A percentile compares a stretch with the other conserved stretches of the same genome.
phyloP scores from a whole-genome alignment of 2,888 invertebrate genomes.

The Drosophila helvetica region DNA sequence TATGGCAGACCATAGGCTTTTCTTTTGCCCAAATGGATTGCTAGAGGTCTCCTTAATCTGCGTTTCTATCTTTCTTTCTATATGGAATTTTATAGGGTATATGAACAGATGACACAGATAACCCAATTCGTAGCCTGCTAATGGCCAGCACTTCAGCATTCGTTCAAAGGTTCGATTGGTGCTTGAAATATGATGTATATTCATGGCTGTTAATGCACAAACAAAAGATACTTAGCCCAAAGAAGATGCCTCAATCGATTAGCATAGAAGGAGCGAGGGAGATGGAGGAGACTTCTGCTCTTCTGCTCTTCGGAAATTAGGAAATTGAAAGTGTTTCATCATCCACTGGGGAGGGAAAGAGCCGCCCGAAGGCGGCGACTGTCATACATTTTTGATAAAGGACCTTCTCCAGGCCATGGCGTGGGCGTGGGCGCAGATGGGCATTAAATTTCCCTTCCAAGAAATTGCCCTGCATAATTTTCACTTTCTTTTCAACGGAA shows the following conservation, averaged over 20 bases:
- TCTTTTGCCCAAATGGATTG: no score
- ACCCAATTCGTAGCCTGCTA: constrained; percentile 54
- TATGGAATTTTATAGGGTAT: neutral
- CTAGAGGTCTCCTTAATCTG: no score
- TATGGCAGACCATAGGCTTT: no score
- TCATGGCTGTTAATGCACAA: constrained; percentile 19
- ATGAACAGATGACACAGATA: constrained; percentile 32
- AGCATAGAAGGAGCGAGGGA: neutral
- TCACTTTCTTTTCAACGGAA: neutral
- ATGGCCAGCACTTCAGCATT: constrained; percentile 51
- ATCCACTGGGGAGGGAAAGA: constrained; percentile 2
- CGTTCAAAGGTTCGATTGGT: constrained; percentile 33
- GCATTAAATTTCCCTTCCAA: constrained; percentile 7
- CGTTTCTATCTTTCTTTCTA: no score
- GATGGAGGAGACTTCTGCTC: neutral
- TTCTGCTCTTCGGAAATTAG: constrained; percentile 19
- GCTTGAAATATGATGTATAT: constrained; percentile 60
- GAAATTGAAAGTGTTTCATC: constrained; percentile 30
- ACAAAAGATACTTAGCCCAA: neutral
- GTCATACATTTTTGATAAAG: constrained; percentile 22
- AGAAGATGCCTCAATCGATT: constrained; percentile 24
- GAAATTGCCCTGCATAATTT: constrained; percentile 22
- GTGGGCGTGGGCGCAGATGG: constrained; percentile 6
- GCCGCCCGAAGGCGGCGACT: constrained; percentile 1
- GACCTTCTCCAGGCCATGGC: neutral